Evolutionary conservation across 2,888 invertebrate species (phyloP).

Genomic region (Drosophila eohydei): DNA sequence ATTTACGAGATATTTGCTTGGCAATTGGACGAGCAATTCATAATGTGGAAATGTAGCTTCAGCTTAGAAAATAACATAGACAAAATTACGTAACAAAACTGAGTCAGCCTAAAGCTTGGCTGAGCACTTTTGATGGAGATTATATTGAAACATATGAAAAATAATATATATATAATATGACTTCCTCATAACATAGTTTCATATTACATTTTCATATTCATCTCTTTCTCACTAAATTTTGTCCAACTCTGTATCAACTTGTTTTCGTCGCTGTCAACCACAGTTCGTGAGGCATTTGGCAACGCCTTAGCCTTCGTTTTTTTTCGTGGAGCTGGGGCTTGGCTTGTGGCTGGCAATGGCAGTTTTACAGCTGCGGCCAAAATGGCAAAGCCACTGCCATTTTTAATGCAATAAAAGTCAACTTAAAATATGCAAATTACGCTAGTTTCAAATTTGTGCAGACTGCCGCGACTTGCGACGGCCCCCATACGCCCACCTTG

Average conservation of each 20-base stretch:
- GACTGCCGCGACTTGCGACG: conserved; percentile 56
- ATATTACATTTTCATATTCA: neutral
- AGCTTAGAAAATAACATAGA: neutral
- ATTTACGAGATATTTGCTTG: neutral
- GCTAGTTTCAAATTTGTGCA: conserved; percentile 80
- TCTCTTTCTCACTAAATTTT: neutral
- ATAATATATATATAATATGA: neutral
- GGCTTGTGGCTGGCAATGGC: conserved; percentile 30
- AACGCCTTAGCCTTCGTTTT: conserved; percentile 36
- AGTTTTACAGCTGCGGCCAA: conserved; percentile 70
- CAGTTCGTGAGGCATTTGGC: conserved; percentile 37
- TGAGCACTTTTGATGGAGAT: neutral
- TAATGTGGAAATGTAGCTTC: neutral
- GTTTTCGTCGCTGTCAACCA: conserved; percentile 19
- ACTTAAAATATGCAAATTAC: conserved; percentile 82
- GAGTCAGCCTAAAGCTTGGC: neutral
- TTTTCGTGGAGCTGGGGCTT: neutral
- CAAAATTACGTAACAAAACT: neutral
- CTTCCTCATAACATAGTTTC: too few species aligned
- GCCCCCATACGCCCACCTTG: neutral
- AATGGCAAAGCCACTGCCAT: conserved; percentile 76
- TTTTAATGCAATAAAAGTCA: conserved; percentile 83
- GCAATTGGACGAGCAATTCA: neutral
- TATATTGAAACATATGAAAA: neutral
- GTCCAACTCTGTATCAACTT: neutral